Conservation (phyloP, 1,140 invertebrate genomes). For the Pseudomyrmex sp. region DNA sequence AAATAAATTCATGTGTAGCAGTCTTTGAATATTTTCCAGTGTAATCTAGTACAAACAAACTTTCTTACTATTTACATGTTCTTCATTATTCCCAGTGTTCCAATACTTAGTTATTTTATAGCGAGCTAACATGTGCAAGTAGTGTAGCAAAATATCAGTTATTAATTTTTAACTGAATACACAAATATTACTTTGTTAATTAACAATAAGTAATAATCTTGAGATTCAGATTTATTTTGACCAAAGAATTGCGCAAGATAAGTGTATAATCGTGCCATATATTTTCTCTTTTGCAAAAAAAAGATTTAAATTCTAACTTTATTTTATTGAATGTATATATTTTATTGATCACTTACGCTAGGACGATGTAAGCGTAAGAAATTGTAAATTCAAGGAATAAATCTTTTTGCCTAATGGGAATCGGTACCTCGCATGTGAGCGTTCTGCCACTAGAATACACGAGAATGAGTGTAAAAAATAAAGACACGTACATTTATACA, state of each 20-base stretch:
- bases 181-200: no score
- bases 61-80: no score
- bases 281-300: neutral
- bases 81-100: no score
- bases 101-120: no score
- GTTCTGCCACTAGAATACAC: slow-evolving; percentile 15
- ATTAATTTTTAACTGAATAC: no score
- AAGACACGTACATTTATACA: slow-evolving; percentile 1
- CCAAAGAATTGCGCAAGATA: neutral
- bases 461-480: slow-evolving; percentile 27
- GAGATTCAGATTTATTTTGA: no score
- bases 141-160: no score
- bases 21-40: no score
- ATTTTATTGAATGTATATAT: neutral
- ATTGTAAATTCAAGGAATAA: slow-evolving; percentile 7
- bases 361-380: neutral
- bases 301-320: neutral
- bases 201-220: no score
- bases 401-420: slow-evolving; percentile 37
- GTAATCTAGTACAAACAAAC: no score
- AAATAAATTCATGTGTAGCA: no score
- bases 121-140: no score
- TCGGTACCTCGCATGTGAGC: slow-evolving; percentile 58
- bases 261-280: neutral
- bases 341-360: neutral